Evolutionary conservation across 1,140 invertebrate species (phyloP).

Genomic region (Chrysoperla carnea): DNA sequence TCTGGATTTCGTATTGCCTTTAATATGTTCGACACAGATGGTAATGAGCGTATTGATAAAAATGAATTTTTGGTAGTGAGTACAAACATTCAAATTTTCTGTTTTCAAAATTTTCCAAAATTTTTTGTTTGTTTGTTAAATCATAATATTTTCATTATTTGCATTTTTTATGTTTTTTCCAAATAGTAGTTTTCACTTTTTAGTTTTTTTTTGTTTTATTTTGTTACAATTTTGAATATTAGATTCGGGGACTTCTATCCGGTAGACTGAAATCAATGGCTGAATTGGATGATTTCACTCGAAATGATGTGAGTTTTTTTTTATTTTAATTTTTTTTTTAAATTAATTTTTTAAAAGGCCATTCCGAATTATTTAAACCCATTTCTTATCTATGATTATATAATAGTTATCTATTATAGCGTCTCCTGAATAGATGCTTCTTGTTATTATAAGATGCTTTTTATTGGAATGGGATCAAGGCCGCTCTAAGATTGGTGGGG

Average conservation of each 20-base stretch:
- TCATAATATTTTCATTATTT: background rate
- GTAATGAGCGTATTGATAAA: conserved; percentile 91
- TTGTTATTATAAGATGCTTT: too few species aligned
- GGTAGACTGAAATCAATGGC: conserved; percentile 3
- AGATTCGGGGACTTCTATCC: conserved; percentile 20
- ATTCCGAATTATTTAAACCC: too few species aligned
- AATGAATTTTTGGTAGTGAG: conserved; percentile 94
- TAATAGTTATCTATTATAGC: too few species aligned
- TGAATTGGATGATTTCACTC: too few species aligned
- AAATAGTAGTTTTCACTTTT: conserved; percentile 3
- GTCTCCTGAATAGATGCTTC: too few species aligned
- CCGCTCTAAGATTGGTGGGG: too few species aligned
- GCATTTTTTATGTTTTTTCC: background rate
- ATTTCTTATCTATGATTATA: too few species aligned
- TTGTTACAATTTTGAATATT: conserved; percentile 5
- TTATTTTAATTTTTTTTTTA: too few species aligned
- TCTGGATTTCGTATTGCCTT: conserved; percentile 94
- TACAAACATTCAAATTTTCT: conserved; percentile 11
- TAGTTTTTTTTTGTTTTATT: conserved; percentile 5
- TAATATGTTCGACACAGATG: conserved; percentile 98
- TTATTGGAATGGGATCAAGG: too few species aligned
- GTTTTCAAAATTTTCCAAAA: background rate
- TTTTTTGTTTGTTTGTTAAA: conserved; percentile 9
- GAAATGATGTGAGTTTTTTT: too few species aligned
- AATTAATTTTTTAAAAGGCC: too few species aligned